phyloP scores from a whole-genome alignment of 2,113 vertebrate genomes.

The Oceanites oceanicus region DNA sequence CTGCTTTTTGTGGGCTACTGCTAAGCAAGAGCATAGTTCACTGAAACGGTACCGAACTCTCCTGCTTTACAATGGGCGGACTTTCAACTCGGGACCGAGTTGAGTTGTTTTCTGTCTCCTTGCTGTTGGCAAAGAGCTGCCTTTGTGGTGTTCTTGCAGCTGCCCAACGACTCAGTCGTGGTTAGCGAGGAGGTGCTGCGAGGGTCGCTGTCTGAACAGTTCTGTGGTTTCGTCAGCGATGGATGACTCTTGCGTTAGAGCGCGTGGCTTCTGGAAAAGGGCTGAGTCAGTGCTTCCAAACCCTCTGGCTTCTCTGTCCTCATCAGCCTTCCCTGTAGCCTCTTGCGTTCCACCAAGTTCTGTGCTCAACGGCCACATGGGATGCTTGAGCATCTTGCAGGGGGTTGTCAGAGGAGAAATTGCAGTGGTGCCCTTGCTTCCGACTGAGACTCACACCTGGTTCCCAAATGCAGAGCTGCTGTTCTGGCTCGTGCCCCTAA shows the following conservation, averaged over 20 bases:
- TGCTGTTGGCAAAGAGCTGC: background rate
- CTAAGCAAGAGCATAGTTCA: background rate
- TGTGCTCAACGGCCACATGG: background rate
- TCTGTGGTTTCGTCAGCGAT: background rate
- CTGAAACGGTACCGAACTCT: background rate
- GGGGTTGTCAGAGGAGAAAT: background rate
- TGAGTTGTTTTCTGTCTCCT: background rate
- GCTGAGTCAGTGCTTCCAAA: constrained; percentile 18
- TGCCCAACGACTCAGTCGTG: background rate
- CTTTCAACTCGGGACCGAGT: background rate
- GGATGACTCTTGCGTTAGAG: constrained; percentile 16
- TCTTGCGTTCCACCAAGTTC: background rate
- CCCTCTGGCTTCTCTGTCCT: background rate
- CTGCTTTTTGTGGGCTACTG: background rate
- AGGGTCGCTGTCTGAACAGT: constrained; percentile 15
- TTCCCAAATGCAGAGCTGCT: rapidly evolving
- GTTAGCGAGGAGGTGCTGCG: background rate
- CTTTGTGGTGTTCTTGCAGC: background rate
- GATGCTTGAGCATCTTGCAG: background rate
- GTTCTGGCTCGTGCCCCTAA: background rate
- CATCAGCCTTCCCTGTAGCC: background rate
- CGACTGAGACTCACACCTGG: rapidly evolving
- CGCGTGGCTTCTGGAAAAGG: background rate
- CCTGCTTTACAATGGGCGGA: background rate
- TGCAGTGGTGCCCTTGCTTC: background rate